Conservation (phyloP, 2,797 vertebrate species). For the Brachymystax lenok region DNA sequence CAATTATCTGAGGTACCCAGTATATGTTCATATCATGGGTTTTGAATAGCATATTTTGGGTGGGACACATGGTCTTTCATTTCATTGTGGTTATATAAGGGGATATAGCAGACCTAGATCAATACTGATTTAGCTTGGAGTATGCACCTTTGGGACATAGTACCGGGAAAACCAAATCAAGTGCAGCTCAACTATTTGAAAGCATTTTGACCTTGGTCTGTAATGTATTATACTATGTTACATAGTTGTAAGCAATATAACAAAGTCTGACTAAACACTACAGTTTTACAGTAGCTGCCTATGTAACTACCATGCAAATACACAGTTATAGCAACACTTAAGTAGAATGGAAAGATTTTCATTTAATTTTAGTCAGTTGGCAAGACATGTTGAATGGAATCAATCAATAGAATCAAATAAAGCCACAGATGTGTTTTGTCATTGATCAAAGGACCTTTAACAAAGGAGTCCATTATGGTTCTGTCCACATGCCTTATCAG, state of each 20-base stretch:
- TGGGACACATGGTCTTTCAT: background rate
- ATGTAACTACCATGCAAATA: background rate
- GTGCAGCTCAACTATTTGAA: background rate
- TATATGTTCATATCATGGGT: background rate
- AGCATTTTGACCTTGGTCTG: background rate
- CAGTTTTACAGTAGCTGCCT: too few relatives aligned
- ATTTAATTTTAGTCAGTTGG: background rate
- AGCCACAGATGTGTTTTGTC: background rate
- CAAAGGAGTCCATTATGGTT: conserved; percentile 27
- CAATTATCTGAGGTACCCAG: background rate
- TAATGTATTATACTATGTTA: too few relatives aligned
- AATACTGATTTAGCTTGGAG: background rate
- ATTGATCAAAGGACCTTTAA: conserved; percentile 31
- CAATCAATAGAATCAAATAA: conserved; percentile 1
- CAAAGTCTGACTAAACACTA: too few relatives aligned
- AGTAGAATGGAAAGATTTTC: background rate
- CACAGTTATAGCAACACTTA: background rate
- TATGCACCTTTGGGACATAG: background rate
- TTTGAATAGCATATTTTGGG: background rate
- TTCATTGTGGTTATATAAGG: background rate
- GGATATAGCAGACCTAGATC: background rate
- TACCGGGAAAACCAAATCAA: too few relatives aligned
- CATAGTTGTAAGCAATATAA: too few relatives aligned
- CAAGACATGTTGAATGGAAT: background rate
- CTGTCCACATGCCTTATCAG: conserved; percentile 18